Percentiles rank a stretch among this genome's conserved stretches.
Conservation (phyloP, 2,888 invertebrate species). For the Notodonta dromedarius region DNA sequence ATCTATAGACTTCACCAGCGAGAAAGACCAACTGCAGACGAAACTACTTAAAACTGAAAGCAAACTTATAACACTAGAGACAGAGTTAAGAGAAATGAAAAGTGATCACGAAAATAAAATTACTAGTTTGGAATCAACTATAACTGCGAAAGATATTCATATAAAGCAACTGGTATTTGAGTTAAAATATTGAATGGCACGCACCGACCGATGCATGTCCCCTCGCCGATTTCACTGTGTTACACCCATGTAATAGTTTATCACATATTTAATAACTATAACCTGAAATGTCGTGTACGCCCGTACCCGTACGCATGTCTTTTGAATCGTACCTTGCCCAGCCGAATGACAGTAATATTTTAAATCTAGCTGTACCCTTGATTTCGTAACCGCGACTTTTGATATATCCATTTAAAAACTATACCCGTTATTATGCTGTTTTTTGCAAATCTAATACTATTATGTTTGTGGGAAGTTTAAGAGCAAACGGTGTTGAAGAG, state of each 20-base stretch:
- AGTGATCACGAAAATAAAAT: constrained; percentile 85
- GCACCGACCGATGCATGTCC: constrained; percentile 41
- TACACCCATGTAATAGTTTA: constrained; percentile 1
- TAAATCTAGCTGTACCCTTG: background rate
- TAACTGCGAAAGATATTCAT: constrained; percentile 84
- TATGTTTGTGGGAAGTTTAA: no score
- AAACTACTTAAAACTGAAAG: constrained; percentile 76
- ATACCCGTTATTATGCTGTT: background rate
- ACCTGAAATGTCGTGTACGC: background rate
- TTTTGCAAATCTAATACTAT: background rate
- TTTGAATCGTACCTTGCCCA: background rate
- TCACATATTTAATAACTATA: background rate
- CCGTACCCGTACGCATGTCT: background rate
- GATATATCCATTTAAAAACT: no score
- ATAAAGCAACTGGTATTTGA: constrained; percentile 85
- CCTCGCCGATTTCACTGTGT: constrained; percentile 8
- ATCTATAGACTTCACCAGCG: constrained; percentile 72
- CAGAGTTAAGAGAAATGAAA: constrained; percentile 81
- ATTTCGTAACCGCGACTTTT: background rate
- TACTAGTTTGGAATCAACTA: constrained; percentile 83
- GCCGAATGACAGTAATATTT: background rate
- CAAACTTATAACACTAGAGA: constrained; percentile 75
- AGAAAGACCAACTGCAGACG: constrained; percentile 77
- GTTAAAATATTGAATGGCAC: constrained; percentile 22
- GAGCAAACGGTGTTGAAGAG: no score